Evolutionary conservation across 1,140 invertebrate genomes (phyloP).

Genomic region (Pogonomyrmex californicus): DNA sequence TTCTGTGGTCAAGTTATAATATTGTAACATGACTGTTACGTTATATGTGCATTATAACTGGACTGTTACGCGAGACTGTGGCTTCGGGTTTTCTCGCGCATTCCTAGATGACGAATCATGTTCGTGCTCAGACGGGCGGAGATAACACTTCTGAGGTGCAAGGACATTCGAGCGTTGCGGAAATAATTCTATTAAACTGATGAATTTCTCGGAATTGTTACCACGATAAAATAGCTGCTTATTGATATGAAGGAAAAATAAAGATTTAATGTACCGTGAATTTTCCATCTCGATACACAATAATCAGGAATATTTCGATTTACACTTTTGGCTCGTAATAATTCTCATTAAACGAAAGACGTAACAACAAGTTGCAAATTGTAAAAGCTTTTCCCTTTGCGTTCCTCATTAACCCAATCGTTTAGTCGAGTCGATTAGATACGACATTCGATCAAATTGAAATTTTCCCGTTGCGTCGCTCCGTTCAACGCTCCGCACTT

Average conservation of each 20-base stretch:
- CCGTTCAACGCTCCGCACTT: slow-evolving; percentile 9
- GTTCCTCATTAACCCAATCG: neutral
- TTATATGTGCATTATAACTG: neutral
- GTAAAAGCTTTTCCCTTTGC: neutral
- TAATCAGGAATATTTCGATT: neutral
- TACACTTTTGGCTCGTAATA: neutral
- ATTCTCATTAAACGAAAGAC: neutral
- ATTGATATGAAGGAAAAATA: neutral
- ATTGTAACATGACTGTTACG: slow-evolving; percentile 28
- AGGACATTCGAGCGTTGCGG: slow-evolving; percentile 14
- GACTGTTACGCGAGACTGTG: slow-evolving; percentile 43
- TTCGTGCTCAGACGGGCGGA: slow-evolving; percentile 10
- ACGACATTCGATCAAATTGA: neutral
- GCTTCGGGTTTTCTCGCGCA: slow-evolving; percentile 62
- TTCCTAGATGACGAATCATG: slow-evolving; percentile 63
- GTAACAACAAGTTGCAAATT: neutral
- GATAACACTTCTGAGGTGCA: slow-evolving; percentile 53
- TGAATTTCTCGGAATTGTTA: neutral
- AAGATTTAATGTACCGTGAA: neutral
- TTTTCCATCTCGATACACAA: slow-evolving; percentile 1
- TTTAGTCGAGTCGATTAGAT: slow-evolving; percentile 8
- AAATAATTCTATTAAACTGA: slow-evolving; percentile 45
- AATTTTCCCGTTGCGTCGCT: slow-evolving; percentile 6
- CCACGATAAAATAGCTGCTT: slow-evolving; percentile 19
- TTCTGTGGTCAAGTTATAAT: slow-evolving; percentile 45